A percentile compares a stretch with the other conserved stretches of the same genome.
phyloP scores from a whole-genome alignment of 2,113 vertebrate species.

The Bungarus multicinctus region DNA sequence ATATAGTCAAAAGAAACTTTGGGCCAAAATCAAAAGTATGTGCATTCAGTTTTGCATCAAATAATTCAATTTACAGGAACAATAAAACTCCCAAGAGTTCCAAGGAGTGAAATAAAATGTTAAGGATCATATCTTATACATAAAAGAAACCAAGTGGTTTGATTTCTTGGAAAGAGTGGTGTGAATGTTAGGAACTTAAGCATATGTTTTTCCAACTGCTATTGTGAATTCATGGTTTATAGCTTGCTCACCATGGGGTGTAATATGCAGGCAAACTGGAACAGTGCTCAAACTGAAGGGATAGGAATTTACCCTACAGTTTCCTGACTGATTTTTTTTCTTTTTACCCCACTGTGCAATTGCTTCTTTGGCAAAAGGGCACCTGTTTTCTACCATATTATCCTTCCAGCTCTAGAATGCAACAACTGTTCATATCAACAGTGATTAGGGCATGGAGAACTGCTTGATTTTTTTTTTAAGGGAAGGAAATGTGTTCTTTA shows the following conservation, averaged over 20 bases:
- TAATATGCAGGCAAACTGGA: slow-evolving; percentile 46
- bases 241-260: slow-evolving; percentile 32
- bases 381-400: slow-evolving; percentile 46
- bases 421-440: slow-evolving; percentile 43
- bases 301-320: slow-evolving; percentile 49
- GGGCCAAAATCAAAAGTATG: not conserved
- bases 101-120: not conserved
- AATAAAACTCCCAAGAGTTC: not conserved
- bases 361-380: slow-evolving; percentile 56
- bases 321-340: slow-evolving; percentile 38
- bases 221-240: slow-evolving; percentile 7
- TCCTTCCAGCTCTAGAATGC: slow-evolving; percentile 55
- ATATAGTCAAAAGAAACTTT: not conserved
- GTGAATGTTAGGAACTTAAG: slow-evolving; percentile 4
- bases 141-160: slow-evolving; percentile 24
- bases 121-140: slow-evolving; percentile 1
- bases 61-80: not conserved
- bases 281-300: slow-evolving; percentile 44
- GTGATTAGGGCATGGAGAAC: not conserved
- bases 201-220: not conserved
- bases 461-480: not conserved
- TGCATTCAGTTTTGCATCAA: not conserved
- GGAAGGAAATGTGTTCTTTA: not conserved
- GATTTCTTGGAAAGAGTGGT: slow-evolving; percentile 1
- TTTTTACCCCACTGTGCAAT: slow-evolving; percentile 27